A percentile compares a stretch with the other conserved stretches of the same genome.
Evolutionary conservation across 2,113 vertebrate genomes (phyloP).

Genomic region (Meles meles): DNA sequence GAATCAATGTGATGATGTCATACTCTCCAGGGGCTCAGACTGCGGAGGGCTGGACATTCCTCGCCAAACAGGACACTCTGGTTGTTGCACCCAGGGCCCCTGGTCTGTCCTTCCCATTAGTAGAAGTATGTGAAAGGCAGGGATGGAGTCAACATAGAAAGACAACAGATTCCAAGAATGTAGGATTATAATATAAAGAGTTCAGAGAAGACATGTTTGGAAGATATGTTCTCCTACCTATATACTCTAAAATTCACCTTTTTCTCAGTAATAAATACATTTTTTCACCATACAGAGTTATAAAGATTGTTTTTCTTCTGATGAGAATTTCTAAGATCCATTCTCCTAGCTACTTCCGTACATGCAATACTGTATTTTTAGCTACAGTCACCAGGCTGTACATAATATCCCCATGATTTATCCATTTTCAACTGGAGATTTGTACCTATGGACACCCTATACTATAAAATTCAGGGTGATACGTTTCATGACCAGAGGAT

Average conservation of each 20-base stretch:
- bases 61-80: background rate
- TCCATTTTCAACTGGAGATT: background rate
- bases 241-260: background rate
- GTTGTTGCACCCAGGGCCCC: background rate
- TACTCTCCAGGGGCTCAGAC: background rate
- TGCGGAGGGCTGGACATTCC: background rate
- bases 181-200: background rate
- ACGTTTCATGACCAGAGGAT: background rate
- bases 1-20: background rate
- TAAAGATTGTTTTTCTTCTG: background rate
- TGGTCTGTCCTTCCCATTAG: background rate
- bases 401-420: background rate
- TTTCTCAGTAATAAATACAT: background rate
- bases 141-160: background rate
- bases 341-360: background rate
- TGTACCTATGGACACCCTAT: background rate
- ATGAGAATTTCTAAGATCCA: background rate
- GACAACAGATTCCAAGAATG: background rate
- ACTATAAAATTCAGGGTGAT: background rate
- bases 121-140: background rate
- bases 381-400: too few relatives aligned
- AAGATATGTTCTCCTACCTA: background rate
- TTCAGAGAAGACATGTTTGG: background rate
- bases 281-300: background rate
- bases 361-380: background rate